Conservation (phyloP, 2,888 invertebrate species). For the Callosobruchus maculatus region DNA sequence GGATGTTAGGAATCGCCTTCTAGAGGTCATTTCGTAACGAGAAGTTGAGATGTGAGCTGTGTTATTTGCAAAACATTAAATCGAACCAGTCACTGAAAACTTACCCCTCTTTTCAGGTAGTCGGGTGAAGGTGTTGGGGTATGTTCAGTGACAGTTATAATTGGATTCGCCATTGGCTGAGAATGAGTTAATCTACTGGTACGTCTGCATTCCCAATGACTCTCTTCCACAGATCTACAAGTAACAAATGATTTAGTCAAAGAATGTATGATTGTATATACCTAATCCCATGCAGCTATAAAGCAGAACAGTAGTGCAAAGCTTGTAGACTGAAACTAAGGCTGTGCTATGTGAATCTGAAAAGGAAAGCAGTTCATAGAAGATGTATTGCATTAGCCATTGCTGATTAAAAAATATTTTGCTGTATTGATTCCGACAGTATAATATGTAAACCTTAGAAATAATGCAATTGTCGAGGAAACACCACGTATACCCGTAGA, state of each 20-base stretch:
- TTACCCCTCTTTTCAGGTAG: constrained; percentile 74
- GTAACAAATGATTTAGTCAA: background rate
- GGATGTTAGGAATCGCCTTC: too few species aligned
- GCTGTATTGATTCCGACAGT: background rate
- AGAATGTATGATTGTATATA: background rate
- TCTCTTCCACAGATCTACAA: constrained; percentile 68
- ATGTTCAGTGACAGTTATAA: constrained; percentile 95
- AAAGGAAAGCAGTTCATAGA: constrained; percentile 4
- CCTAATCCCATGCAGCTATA: background rate
- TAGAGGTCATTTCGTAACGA: too few species aligned
- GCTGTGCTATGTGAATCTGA: constrained; percentile 4
- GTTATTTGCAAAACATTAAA: background rate
- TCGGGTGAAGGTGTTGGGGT: constrained; percentile 90
- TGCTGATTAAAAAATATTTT: background rate
- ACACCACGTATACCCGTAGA: too few species aligned
- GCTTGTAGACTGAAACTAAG: background rate
- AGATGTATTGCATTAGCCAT: constrained; percentile 22
- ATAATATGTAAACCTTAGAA: too few species aligned
- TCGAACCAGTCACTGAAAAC: constrained; percentile 6
- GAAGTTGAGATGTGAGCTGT: too few species aligned
- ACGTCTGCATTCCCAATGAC: constrained; percentile 61
- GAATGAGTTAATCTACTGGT: constrained; percentile 51
- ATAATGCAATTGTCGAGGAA: too few species aligned
- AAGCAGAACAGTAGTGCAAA: constrained; percentile 3
- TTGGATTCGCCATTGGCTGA: constrained; percentile 81